Conservation (phyloP, 2,113 vertebrate genomes). For the Myocastor coypus region DNA sequence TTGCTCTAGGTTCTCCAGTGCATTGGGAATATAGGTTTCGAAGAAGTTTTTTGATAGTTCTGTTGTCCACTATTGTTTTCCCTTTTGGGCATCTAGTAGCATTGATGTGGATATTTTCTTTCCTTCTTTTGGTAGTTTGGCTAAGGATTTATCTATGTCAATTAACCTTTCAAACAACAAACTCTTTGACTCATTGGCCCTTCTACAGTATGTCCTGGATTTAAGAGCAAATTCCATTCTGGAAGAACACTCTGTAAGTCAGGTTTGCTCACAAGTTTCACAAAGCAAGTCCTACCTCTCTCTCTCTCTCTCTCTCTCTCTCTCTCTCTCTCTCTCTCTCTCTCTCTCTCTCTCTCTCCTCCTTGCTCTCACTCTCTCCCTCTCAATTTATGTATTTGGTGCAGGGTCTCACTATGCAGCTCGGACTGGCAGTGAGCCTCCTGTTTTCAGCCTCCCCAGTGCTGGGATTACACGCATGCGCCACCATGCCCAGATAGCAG, state of each 20-base stretch:
- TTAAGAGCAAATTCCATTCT: neutral
- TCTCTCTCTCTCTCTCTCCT: too few relatives aligned
- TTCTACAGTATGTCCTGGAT: neutral
- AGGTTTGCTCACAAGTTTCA: neutral
- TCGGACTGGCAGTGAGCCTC: too few relatives aligned
- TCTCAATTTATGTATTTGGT: too few relatives aligned
- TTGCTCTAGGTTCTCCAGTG: neutral
- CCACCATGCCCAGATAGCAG: too few relatives aligned
- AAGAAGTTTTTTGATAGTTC: neutral
- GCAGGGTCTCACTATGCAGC: too few relatives aligned
- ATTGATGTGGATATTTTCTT: neutral
- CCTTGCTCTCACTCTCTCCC: too few relatives aligned
- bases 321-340: too few relatives aligned
- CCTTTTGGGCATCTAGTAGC: neutral
- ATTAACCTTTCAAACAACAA: neutral
- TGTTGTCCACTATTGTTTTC: neutral
- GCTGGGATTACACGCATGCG: too few relatives aligned
- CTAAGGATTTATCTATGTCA: neutral
- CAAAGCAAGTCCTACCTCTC: neutral
- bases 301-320: too few relatives aligned
- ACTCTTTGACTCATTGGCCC: neutral
- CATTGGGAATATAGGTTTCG: neutral
- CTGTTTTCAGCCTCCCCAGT: too few relatives aligned
- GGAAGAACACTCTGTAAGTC: neutral
- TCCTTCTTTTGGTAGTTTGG: neutral